Evolutionary conservation across 92 coral and sea anemone genomes (phyloP), one percentile per base, ranked within the genome.

Genomic region (Phenganax subtilis): DNA sequence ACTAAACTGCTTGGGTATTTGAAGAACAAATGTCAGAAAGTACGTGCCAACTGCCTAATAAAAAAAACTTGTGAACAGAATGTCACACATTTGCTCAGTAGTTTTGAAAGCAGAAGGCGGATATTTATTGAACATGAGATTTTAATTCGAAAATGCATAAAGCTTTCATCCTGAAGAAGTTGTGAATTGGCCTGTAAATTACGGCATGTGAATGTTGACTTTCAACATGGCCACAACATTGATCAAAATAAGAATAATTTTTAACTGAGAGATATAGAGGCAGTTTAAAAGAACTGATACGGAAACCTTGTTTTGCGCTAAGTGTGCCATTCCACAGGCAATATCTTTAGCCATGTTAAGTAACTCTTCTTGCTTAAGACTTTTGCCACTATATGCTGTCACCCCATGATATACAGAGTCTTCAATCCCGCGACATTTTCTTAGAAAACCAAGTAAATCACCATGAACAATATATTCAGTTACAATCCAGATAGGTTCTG

Each of bases 241-340:
- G 15, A 7, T 14, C 2, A 59, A 59, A 12, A 14, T 59, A 12
- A 1, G 25, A 59, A 59, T 59, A 59, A 59, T 59, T 59, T 20
- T 20, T 14, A 59, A 59, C 15, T 59, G 65, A 59, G 65, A 59
- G 7, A 20, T 20, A 37, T 37, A 1, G 47, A 37, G 2, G 47
- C 47, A 5, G 47, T 37, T 37, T 5, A 2, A 37, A 37, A 37
- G 47, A 20, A 44, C n/a, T 69, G 9, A 51, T 52, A 55, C 61
- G 9, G n/a, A 16, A 28, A 71, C 92, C 88, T 89, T 85, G 55
- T 77, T 83, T 70, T 87, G 80, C 37, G 84, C 79, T 51, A 89
- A 72, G 47, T 87, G 83, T n/a, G 82, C 81, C 92, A 89, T 89
- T 84, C 92, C 92, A 68, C 87, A 85, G 3, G 92, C 92, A 12